Evolutionary conservation across 2,113 vertebrate species (phyloP), one percentile per base, ranked within the genome.

Genomic region (Ceratotherium simum): DNA sequence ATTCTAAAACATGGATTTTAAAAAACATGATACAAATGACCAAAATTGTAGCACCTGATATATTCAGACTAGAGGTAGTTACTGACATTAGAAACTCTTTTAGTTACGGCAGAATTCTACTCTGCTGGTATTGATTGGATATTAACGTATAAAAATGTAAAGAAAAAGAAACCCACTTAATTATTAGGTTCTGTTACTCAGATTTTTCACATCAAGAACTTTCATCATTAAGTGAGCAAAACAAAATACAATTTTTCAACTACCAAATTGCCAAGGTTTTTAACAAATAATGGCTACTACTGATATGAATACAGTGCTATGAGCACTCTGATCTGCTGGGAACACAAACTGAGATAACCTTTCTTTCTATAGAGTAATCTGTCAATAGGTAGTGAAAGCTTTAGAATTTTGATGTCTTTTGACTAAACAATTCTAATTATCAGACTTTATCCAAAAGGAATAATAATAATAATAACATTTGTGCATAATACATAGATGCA

Each of bases 201-300:
- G 17, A 64, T 29, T 88, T 79, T 83, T 62, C 36, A 56, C 17
- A 95, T 54, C 9, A 90, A 72, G 10, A 89, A 58, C 8, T 92
- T 95, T 73, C 20, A 94, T 58, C n/a, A 51, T 85, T 58, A 98
- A 80, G 27, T 25, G 48, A 84, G 65, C 56, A 80, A 90, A 91
- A 91, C 13, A 91, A 96, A 82, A 82, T 17, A 31, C 2, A 67
- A 51, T 62, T 62, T 85, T 83, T 95, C 58, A 88, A 78, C 23
- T 83, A 82, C 31, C 17, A 64, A 83, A 88, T 27, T 75, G 36
- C 10, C 36, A 73, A 70, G 7, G 10, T 62, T 83, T 88, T 95
- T 62, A 91, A 95, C 1, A 92, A 23, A 42, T 70, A 95, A 88
- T 87, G 51, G 39, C 21, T 58, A 91, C 23, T 67, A 85, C 23